phyloP scores from a whole-genome alignment of 2,797 vertebrate species.

The Spinus pinus region DNA sequence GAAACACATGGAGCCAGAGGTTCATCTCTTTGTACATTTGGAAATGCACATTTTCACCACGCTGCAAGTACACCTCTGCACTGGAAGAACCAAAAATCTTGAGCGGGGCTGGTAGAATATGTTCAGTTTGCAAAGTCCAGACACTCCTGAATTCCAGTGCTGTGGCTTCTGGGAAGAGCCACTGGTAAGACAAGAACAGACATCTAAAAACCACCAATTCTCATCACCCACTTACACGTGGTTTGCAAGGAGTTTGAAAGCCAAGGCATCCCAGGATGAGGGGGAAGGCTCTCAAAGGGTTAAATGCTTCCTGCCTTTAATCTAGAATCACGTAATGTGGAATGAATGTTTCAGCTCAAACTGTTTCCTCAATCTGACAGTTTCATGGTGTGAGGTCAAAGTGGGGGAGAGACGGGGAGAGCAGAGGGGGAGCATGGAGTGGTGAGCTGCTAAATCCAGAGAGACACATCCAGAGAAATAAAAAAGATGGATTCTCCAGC shows the following conservation, averaged over 20 bases:
- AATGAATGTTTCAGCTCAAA: slow-evolving; percentile 59
- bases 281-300: slow-evolving; percentile 7
- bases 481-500: background rate
- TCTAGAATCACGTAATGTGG: slow-evolving; percentile 44
- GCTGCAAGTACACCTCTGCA: background rate
- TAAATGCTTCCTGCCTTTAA: slow-evolving; percentile 53
- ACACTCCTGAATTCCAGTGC: background rate
- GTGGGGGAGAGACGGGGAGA: background rate
- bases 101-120: background rate
- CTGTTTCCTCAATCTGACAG: slow-evolving; percentile 33
- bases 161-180: background rate
- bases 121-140: background rate
- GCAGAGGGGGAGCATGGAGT: background rate
- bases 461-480: background rate
- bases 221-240: background rate
- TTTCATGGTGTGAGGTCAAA: slow-evolving; percentile 42
- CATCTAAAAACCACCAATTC: background rate
- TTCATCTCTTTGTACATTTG: background rate
- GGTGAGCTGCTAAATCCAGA: background rate
- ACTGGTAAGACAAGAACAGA: background rate
- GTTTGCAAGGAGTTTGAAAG: background rate
- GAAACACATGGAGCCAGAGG: background rate
- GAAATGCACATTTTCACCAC: background rate
- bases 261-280: background rate
- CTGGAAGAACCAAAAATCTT: background rate